Percentiles rank a stretch among this genome's conserved stretches.
Evolutionary conservation across 2,888 invertebrate species (phyloP).

Genomic region (Neelides folsomi): DNA sequence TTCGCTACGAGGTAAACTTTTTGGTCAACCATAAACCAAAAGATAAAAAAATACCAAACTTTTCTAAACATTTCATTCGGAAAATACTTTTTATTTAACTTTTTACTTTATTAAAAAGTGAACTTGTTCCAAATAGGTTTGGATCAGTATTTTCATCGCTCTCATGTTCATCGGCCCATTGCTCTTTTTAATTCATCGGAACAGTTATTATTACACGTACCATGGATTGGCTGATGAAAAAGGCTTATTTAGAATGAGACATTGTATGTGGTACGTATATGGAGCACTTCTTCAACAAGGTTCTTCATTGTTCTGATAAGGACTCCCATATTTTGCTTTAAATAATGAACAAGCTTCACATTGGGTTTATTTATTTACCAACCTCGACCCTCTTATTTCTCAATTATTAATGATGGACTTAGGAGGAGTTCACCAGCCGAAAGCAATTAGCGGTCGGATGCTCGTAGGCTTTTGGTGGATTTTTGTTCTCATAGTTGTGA

Average conservation of each 20-base stretch:
- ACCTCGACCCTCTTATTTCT: neutral
- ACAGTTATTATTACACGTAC: conserved; percentile 58
- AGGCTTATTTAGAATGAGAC: conserved; percentile 43
- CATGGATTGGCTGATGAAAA: conserved; percentile 36
- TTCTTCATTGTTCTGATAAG: conserved; percentile 35
- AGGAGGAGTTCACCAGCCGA: conserved; percentile 78
- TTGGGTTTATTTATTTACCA: neutral
- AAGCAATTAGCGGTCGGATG: conserved; percentile 70
- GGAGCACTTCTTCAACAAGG: conserved; percentile 85
- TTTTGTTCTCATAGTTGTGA: conserved; percentile 72
- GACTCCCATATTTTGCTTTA: neutral
- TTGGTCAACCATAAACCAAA: conserved; percentile 1
- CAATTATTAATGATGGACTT: conserved; percentile 4
- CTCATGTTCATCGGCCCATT: conserved; percentile 64
- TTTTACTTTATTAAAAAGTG: neutral
- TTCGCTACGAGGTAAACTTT: conserved; percentile 43
- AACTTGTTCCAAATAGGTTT: conserved; percentile 48
- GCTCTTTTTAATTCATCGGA: conserved; percentile 56
- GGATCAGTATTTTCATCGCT: conserved; percentile 62
- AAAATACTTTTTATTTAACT: conserved; percentile 3
- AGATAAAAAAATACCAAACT: neutral
- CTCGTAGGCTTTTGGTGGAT: conserved; percentile 86
- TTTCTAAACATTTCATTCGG: neutral
- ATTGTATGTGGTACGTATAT: conserved; percentile 76
- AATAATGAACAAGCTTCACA: neutral